Base-by-base conservation (phyloP, 2,888 invertebrate genomes). In the Noctua pronuba region DNA sequence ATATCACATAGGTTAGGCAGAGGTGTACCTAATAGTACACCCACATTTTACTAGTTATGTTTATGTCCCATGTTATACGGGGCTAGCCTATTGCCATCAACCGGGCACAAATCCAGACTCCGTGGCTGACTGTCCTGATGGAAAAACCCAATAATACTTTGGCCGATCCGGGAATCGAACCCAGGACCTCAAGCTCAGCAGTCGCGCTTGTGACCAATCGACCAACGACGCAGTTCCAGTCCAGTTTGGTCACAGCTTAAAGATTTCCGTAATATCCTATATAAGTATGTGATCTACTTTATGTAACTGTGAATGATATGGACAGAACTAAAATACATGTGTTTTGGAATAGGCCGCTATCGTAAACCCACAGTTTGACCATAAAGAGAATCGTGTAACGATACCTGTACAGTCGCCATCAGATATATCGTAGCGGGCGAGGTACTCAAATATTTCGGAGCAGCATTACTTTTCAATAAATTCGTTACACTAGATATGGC, bases 291-390 rank as follows among this genome's bases (percentile, higher is more conserved):
- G 28, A 60, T 60, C 18, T 31, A 66, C 6, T 64, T 82, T 75
- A 68, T 31, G 67, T 67, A 79, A 82, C 52, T 49, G n/a, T n/a
- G 21, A 80, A 65, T 46, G 8, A 73, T 65, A 64, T 46, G n/a
- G 11, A 5, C 46, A 73, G n/a, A 16, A 38, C 55, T 35, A 8
- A 41, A 46, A 64, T 46, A 38, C 8, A 46, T 65, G 31, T 41
- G 18, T n/a, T 65, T 77, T 65, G 8, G 41, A 31, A 49, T 24
- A 31, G 8, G 16, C 31, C 3, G 18, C 13, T 55, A 16, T 49
- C 38, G 21, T 60, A 46, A 55, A 18, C 73, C 81, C 55, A 78
- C 73, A n/a, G 4, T 41, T 41, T 49, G 6, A 11, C 46, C 21
- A 41, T 79, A 79, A 49, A 62, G 2, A 21, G 21, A 4, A 11